A percentile compares a stretch with the other conserved stretches of the same genome.
phyloP scores from a whole-genome alignment of 2,888 invertebrate species.

The Ctena decussata region DNA sequence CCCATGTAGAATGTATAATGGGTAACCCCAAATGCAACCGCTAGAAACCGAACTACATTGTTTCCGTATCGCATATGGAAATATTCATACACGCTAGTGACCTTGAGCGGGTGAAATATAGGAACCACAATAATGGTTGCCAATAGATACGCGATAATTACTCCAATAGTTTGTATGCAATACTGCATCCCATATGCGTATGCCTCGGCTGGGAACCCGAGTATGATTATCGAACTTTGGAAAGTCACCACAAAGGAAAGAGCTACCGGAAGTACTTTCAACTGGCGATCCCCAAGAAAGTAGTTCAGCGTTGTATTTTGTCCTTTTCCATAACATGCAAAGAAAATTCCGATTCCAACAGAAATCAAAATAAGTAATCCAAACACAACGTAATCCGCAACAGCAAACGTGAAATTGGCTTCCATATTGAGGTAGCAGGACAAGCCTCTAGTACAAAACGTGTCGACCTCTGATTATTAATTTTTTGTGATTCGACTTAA shows the following conservation, averaged over 20 bases:
- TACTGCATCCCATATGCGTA: conserved; percentile 34
- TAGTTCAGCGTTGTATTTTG: no score
- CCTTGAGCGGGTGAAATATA: conserved; percentile 12
- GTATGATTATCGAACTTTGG: conserved; percentile 39
- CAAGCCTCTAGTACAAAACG: no score
- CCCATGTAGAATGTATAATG: conserved; percentile 24
- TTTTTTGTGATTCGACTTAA: no score
- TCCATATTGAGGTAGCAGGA: no score
- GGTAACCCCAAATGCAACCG: background rate
- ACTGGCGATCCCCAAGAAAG: conserved; percentile 41
- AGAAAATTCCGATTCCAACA: conserved; percentile 21
- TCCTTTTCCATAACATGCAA: no score
- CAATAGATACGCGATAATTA: background rate
- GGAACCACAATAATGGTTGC: conserved; percentile 12
- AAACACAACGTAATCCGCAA: conserved; percentile 3
- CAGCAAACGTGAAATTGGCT: background rate
- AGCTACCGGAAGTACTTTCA: conserved; percentile 34
- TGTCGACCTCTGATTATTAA: no score
- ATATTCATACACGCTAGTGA: conserved; percentile 24
- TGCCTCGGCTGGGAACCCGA: conserved; percentile 43
- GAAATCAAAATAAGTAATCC: conserved; percentile 8
- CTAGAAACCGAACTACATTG: conserved; percentile 1
- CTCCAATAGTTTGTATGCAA: background rate
- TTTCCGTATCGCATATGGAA: no score
- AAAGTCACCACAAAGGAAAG: conserved; percentile 48